phyloP scores from a whole-genome alignment of 2,888 invertebrate species.

The Ecdyonurus torrentis region DNA sequence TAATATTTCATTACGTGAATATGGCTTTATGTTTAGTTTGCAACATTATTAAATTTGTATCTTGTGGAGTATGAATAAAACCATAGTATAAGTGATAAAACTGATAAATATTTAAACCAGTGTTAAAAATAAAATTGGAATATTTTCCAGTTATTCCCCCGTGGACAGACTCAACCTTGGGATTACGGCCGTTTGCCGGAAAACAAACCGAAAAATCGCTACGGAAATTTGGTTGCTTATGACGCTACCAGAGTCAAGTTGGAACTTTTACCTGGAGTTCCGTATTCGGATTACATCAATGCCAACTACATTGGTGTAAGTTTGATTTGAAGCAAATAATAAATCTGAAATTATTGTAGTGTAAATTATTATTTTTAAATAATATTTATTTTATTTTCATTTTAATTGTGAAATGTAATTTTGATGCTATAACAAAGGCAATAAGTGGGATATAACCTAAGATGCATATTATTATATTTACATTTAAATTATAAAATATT shows the following conservation, averaged over 20 bases:
- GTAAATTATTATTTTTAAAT: background rate
- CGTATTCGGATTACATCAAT: constrained; percentile 32
- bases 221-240: constrained; percentile 17
- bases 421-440: too few species aligned
- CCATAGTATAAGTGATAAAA: too few species aligned
- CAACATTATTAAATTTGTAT: too few species aligned
- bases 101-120: too few species aligned
- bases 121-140: too few species aligned
- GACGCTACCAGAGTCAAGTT: constrained; percentile 31
- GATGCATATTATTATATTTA: too few species aligned
- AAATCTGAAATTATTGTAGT: background rate
- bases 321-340: background rate
- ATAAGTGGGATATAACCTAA: too few species aligned
- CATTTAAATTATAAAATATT: too few species aligned
- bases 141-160: constrained; percentile 11
- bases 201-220: constrained; percentile 12
- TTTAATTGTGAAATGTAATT: background rate
- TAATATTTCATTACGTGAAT: too few species aligned
- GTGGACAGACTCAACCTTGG: constrained; percentile 12
- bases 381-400: background rate
- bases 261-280: constrained; percentile 24
- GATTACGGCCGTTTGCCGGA: constrained; percentile 9
- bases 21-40: too few species aligned
- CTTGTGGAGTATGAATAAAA: too few species aligned
- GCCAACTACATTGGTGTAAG: constrained; percentile 32